Evolutionary conservation across 2,888 invertebrate genomes (phyloP).

Genomic region (Fragum fragum): DNA sequence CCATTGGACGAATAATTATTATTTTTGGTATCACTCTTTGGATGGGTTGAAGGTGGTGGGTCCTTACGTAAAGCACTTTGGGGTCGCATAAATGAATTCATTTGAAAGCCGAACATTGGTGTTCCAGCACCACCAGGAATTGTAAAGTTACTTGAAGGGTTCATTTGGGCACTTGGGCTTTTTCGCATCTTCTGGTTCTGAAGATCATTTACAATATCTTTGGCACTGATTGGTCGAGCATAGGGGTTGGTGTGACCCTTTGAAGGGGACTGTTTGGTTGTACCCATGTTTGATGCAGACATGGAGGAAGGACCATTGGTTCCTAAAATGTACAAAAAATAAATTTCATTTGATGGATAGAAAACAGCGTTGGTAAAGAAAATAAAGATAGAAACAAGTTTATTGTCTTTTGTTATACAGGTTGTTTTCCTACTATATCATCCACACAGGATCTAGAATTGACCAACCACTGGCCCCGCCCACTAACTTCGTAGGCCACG

Average conservation of each 20-base stretch:
- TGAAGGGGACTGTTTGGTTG: slow-evolving; percentile 25
- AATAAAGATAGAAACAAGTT: too few species aligned
- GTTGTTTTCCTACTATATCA: too few species aligned
- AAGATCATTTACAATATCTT: slow-evolving; percentile 77
- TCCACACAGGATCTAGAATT: too few species aligned
- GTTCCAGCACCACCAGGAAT: slow-evolving; percentile 50
- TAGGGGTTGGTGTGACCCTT: slow-evolving; percentile 75
- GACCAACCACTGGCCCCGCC: too few species aligned
- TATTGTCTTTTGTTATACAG: too few species aligned
- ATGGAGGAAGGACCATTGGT: slow-evolving; percentile 13
- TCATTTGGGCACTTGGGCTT: slow-evolving; percentile 55
- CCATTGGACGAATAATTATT: slow-evolving; percentile 28
- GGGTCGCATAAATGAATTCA: slow-evolving; percentile 79
- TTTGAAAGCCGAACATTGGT: slow-evolving; percentile 65
- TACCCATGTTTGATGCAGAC: slow-evolving; percentile 7
- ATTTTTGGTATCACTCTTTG: slow-evolving; percentile 33
- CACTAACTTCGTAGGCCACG: too few species aligned
- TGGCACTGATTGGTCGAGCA: slow-evolving; percentile 83
- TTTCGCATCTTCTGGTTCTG: slow-evolving; percentile 67
- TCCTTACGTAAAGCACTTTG: slow-evolving; percentile 75
- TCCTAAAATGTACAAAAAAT: slow-evolving; percentile 23
- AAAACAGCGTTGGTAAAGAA: not conserved
- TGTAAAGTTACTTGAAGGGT: slow-evolving; percentile 29
- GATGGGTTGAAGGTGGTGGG: slow-evolving; percentile 32
- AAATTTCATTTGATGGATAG: too few species aligned